Conservation (phyloP, 2,888 invertebrate species). For the Zonitis immaculata region DNA sequence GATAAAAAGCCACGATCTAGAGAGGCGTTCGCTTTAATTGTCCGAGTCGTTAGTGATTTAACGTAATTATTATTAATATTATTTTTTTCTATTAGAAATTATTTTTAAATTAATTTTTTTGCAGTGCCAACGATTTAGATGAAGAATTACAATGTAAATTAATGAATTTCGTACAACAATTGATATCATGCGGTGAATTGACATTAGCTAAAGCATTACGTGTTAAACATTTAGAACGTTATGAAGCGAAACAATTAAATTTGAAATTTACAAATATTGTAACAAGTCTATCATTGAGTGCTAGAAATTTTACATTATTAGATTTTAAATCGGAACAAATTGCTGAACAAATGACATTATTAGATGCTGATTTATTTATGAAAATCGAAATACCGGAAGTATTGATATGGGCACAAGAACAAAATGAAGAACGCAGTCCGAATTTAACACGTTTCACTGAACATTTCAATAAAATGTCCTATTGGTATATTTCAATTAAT, state of each 20-base stretch:
- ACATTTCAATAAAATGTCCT: slow-evolving; percentile 99
- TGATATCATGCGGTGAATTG: slow-evolving; percentile 88
- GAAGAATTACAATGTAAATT: slow-evolving; percentile 73
- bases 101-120: too few relatives aligned
- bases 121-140: slow-evolving; percentile 82
- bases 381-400: slow-evolving; percentile 97
- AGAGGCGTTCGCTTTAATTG: slow-evolving; percentile 87
- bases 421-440: slow-evolving; percentile 94
- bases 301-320: slow-evolving; percentile 61
- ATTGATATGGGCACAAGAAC: slow-evolving; percentile 94
- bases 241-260: slow-evolving; percentile 41
- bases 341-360: slow-evolving; percentile 96
- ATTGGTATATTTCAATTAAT: too few relatives aligned
- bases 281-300: slow-evolving; percentile 36
- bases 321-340: slow-evolving; percentile 94
- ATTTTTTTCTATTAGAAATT: too few relatives aligned
- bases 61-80: too few relatives aligned
- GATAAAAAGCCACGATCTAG: slow-evolving; percentile 73
- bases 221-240: slow-evolving; percentile 87
- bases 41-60: slow-evolving; percentile 91
- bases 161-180: slow-evolving; percentile 90
- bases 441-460: slow-evolving; percentile 96
- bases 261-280: slow-evolving; percentile 25
- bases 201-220: slow-evolving; percentile 86
- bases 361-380: slow-evolving; percentile 93